phyloP scores from a whole-genome alignment of 2,113 vertebrate species.

The Rhinichthys klamathensis region DNA sequence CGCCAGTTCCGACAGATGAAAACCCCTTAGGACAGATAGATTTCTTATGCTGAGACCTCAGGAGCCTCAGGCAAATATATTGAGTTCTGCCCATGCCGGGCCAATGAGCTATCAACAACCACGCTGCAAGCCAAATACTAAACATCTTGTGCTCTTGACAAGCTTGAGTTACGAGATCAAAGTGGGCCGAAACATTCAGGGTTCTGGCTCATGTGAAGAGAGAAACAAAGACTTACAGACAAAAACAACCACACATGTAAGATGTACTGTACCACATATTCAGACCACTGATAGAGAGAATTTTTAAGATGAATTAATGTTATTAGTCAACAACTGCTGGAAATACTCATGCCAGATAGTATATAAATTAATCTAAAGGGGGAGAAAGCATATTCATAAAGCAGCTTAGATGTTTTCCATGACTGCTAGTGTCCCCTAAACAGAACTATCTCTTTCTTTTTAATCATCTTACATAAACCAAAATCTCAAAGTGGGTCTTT shows the following conservation, averaged over 20 bases:
- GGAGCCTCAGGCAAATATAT: not conserved
- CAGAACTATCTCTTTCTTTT: slow-evolving; percentile 2
- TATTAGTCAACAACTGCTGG: not conserved
- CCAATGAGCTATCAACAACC: slow-evolving; percentile 37
- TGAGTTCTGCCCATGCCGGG: slow-evolving; percentile 2
- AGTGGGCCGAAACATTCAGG: not conserved
- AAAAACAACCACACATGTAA: not conserved
- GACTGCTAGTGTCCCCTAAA: not conserved
- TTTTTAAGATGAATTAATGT: not conserved
- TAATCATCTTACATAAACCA: slow-evolving; percentile 2
- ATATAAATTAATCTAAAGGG: not conserved
- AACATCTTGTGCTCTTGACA: slow-evolving; percentile 11
- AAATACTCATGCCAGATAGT: not conserved
- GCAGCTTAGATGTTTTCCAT: not conserved
- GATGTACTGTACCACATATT: not conserved
- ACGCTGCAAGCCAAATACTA: slow-evolving; percentile 7
- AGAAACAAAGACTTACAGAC: not conserved
- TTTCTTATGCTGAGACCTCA: not conserved
- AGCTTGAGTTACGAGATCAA: slow-evolving; percentile 31
- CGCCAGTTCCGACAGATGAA: not conserved
- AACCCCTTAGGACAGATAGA: not conserved
- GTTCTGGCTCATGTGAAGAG: not conserved
- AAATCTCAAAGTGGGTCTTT: not conserved
- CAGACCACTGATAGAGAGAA: not conserved
- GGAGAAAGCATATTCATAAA: not conserved